A percentile compares a stretch with the other conserved stretches of the same genome.
Evolutionary conservation across 2,888 invertebrate genomes (phyloP).

Genomic region (Lepidochrysops patricia): DNA sequence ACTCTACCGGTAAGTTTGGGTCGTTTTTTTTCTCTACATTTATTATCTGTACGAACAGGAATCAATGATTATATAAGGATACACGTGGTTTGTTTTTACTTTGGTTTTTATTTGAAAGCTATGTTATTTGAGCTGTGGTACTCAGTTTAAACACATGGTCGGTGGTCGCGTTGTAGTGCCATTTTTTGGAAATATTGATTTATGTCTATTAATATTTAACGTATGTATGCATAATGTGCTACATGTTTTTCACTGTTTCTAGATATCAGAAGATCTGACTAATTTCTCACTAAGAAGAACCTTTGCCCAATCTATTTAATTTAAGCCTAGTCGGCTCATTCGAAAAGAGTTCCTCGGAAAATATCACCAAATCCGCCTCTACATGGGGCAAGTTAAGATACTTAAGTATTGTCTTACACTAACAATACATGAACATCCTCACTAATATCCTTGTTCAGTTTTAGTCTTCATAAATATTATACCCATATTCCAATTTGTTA

Average conservation of each 20-base stretch:
- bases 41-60: constrained; percentile 6
- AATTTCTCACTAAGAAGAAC: neutral
- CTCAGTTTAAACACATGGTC: neutral
- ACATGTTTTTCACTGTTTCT: neutral
- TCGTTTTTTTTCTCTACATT: constrained; percentile 44
- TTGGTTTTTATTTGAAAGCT: neutral
- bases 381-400: neutral
- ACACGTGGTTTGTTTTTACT: constrained; percentile 1
- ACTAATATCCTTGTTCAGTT: neutral
- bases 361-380: neutral
- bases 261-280: neutral
- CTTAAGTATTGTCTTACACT: neutral
- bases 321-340: neutral
- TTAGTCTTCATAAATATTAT: neutral
- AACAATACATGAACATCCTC: neutral
- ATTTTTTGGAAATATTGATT: neutral
- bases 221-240: neutral
- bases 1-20: constrained; percentile 42
- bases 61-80: constrained; percentile 8
- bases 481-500: neutral
- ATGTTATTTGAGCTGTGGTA: neutral
- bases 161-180: neutral
- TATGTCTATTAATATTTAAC: neutral
- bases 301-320: neutral
- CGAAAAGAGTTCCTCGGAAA: neutral